phyloP scores from a whole-genome alignment of 1,140 invertebrate species.

The Metopolophium dirhodum region DNA sequence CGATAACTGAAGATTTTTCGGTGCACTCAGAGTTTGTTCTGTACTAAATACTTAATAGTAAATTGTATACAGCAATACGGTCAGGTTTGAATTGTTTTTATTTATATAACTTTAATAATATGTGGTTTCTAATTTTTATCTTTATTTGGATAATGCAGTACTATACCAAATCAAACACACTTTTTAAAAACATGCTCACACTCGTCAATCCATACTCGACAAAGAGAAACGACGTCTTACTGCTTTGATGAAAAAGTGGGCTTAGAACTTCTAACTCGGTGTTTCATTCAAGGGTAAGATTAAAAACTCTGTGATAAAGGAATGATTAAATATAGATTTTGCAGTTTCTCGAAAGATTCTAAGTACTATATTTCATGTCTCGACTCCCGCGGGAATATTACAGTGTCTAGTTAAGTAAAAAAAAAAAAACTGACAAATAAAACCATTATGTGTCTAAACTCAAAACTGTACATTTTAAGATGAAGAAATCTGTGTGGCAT shows the following conservation, averaged over 20 bases:
- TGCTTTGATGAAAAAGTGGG: background rate
- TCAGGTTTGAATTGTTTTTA: background rate
- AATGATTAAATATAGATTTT: conserved; percentile 53
- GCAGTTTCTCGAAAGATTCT: background rate
- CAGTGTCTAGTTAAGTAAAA: background rate
- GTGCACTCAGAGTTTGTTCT: background rate
- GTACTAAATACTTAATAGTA: background rate
- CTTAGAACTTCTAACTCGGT: background rate
- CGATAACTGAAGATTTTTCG: background rate
- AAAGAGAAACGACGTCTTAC: background rate
- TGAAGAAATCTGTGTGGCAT: background rate
- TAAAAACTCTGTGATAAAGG: conserved; percentile 1
- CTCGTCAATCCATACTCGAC: background rate
- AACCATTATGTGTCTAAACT: background rate
- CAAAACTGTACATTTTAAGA: background rate
- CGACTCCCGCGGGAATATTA: conserved; percentile 10
- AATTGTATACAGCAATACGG: background rate
- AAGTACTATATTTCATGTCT: conserved; percentile 29
- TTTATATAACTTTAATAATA: background rate
- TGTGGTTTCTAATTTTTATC: background rate
- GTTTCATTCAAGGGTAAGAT: background rate
- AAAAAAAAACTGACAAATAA: conserved; percentile 16
- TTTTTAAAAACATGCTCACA: background rate
- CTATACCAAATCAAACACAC: background rate
- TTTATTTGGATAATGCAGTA: background rate